These are phyloP conservation scores for Siniperca scherzeri DNA, from an alignment of 2,797 vertebrate genomes.

Conservation along the genomic window DNA sequence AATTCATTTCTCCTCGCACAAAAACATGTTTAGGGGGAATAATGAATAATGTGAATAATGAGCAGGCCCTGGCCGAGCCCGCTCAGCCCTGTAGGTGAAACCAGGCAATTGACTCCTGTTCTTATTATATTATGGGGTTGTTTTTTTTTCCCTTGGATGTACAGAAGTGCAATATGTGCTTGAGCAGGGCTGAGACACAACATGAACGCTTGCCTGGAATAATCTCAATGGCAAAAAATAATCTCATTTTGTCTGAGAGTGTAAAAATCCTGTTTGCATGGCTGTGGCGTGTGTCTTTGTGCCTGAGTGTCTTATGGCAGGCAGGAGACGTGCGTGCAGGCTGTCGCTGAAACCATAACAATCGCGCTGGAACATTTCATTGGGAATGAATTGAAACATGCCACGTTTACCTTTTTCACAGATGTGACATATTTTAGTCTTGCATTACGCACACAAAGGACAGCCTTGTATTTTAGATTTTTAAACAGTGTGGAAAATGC, in stretches of 20 bases:
- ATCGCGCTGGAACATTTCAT: conserved; percentile 66
- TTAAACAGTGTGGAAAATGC: conserved; percentile 19
- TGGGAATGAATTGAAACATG: conserved; percentile 56
- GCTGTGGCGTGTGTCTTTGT: conserved; percentile 74
- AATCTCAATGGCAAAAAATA: conserved; percentile 79
- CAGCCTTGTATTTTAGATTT: conserved; percentile 22
- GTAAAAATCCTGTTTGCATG: conserved; percentile 84
- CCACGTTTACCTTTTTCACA: conserved; percentile 52
- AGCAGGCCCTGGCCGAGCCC: conserved; percentile 38
- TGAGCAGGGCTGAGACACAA: conserved; percentile 63
- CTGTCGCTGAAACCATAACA: conserved; percentile 66
- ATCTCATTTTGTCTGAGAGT: conserved; percentile 82
- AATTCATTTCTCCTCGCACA: conserved; percentile 63
- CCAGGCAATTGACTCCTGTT: conserved; percentile 56
- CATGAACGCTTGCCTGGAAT: conserved; percentile 72
- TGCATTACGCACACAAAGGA: conserved; percentile 36
- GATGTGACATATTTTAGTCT: conserved; percentile 59
- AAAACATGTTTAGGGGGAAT: conserved; percentile 33
- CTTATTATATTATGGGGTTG: conserved; percentile 46
- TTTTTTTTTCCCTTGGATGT: conserved; percentile 29
- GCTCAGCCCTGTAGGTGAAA: conserved; percentile 66
- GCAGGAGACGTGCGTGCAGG: conserved; percentile 50
- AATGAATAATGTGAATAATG: conserved; percentile 73
- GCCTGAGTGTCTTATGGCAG: conserved; percentile 72
- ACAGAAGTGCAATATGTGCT: conserved; percentile 50